Evolutionary conservation across 2,888 invertebrate species (phyloP).

Genomic region (Phlogophora meticulosa): DNA sequence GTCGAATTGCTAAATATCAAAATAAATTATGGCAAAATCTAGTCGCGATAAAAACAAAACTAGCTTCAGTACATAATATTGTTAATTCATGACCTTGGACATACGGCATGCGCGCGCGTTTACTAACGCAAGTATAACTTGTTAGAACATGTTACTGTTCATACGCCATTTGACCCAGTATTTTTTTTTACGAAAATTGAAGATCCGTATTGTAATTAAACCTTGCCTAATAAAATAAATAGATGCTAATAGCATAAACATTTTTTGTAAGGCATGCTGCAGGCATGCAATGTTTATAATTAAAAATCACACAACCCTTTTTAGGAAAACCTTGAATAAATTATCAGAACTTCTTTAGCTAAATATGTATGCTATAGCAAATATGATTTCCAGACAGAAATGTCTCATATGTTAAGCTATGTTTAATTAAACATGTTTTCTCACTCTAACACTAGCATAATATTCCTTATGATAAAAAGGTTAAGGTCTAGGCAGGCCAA

Average conservation of each 20-base stretch:
- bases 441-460: neutral
- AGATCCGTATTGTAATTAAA: slow-evolving; percentile 3
- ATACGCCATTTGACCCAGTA: slow-evolving; percentile 22
- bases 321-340: slow-evolving; percentile 1
- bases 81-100: slow-evolving; percentile 43
- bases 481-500: slow-evolving; percentile 42
- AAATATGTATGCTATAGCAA: slow-evolving; percentile 2
- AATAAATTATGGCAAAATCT: slow-evolving; percentile 1
- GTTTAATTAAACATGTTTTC: neutral
- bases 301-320: slow-evolving; percentile 1
- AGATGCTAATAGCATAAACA: neutral
- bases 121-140: slow-evolving; percentile 51
- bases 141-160: slow-evolving; percentile 56
- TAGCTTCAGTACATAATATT: slow-evolving; percentile 21
- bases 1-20: neutral
- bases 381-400: slow-evolving; percentile 1
- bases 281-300: too few relatives aligned
- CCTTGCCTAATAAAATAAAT: neutral
- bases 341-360: neutral
- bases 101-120: slow-evolving; percentile 86
- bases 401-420: neutral
- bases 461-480: slow-evolving; percentile 28
- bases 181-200: slow-evolving; percentile 18
- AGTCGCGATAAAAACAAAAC: slow-evolving; percentile 18
- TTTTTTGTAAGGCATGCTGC: too few relatives aligned